A percentile compares a stretch with the other conserved stretches of the same genome.
Conservation (phyloP, 2,888 invertebrate genomes). For the Stomorhina lunata region DNA sequence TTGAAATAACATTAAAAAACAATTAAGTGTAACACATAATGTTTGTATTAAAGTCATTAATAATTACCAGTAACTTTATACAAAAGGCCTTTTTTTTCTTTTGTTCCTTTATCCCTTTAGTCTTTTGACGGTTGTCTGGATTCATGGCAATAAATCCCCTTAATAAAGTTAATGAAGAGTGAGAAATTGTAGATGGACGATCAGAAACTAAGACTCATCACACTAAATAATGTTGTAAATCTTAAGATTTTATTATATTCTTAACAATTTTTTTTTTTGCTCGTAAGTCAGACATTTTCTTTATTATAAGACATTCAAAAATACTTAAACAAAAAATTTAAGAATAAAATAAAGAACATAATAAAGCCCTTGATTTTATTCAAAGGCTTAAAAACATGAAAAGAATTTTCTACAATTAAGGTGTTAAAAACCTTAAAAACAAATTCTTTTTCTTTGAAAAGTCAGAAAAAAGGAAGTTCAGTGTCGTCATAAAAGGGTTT, state of each 20-base stretch:
- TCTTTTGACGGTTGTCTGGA: neutral
- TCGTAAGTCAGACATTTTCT: neutral
- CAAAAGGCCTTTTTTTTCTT: neutral
- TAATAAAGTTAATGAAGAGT: conserved; percentile 37
- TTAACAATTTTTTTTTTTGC: conserved; percentile 9
- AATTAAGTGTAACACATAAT: conserved; percentile 29
- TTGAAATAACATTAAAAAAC: conserved; percentile 49
- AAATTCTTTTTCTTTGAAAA: conserved; percentile 10
- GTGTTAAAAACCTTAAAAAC: conserved; percentile 55
- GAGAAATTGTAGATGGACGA: neutral
- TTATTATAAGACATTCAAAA: neutral
- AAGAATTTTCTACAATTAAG: conserved; percentile 48
- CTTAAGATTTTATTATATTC: conserved; percentile 20
- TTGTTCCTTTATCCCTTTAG: too few relatives aligned
- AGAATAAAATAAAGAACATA: neutral
- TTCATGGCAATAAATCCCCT: neutral
- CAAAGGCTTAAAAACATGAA: conserved; percentile 2
- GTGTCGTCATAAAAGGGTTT: conserved; percentile 27
- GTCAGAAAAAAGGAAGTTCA: conserved; percentile 24
- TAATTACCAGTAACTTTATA: neutral
- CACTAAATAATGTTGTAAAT: conserved; percentile 54
- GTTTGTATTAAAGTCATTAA: conserved; percentile 44
- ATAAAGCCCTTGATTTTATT: conserved; percentile 1
- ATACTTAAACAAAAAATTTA: neutral
- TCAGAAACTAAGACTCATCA: conserved; percentile 35